Conservation (phyloP, 2,888 invertebrate species). For the Helicoverpa assulta region DNA sequence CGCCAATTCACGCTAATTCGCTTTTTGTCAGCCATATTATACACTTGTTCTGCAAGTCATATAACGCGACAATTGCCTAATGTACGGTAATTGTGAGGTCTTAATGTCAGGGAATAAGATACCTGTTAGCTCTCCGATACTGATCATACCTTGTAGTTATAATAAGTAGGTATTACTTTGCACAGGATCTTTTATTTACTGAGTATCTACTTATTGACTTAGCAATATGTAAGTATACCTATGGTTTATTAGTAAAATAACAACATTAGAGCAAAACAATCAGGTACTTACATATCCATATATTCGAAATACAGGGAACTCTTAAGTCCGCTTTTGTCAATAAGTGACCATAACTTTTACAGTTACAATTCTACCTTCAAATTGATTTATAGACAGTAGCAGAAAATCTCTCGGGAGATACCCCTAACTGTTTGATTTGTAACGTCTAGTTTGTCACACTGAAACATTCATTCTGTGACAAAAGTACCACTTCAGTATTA, state of each 20-base stretch:
- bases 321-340: background rate
- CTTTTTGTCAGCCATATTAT: slow-evolving; percentile 55
- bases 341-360: background rate
- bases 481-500: too few relatives aligned
- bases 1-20: slow-evolving; percentile 59
- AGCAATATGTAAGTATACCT: too few relatives aligned
- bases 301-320: background rate
- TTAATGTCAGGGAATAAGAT: slow-evolving; percentile 28
- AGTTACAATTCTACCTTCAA: background rate
- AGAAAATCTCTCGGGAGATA: slow-evolving; percentile 5
- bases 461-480: background rate
- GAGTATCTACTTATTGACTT: too few relatives aligned
- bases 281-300: too few relatives aligned
- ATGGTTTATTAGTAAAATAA: too few relatives aligned
- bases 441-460: slow-evolving; percentile 9
- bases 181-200: too few relatives aligned
- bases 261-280: too few relatives aligned
- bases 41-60: slow-evolving; percentile 46
- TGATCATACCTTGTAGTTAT: slow-evolving; percentile 4
- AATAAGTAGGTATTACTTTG: background rate
- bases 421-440: background rate
- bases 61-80: slow-evolving; percentile 36
- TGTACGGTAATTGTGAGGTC: slow-evolving; percentile 24
- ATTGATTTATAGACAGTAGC: slow-evolving; percentile 14
- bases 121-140: slow-evolving; percentile 1